Evolutionary conservation across 2,113 vertebrate genomes (phyloP), one percentile per base, ranked within the genome.

Genomic region (Hiodon tergisus): DNA sequence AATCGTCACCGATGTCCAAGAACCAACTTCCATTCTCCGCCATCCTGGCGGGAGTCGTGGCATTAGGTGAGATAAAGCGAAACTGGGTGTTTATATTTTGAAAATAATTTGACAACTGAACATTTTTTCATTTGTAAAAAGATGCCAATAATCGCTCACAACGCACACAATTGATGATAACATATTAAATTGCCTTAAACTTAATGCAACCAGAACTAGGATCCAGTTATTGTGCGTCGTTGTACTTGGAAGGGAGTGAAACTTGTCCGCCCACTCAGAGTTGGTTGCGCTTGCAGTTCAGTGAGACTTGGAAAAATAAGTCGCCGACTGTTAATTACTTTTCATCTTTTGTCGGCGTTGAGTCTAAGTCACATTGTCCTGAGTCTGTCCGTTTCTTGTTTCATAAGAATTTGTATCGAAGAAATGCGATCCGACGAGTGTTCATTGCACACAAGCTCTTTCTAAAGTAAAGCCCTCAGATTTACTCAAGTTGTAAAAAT

Each of bases 21-120:
- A 85, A 78, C 0, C 75, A 76, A 65, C 47, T 86, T 16, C 70
- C 31, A 70, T 31, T 88, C 31, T 46, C 86, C 67, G 71, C 69
- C 54, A 81, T 88, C 85, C 87, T 89, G 81, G 78, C 31, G 67
- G 89, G 86, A 85, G 84, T 90, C n/a, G 85, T 81, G 82, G 86
- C 80, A 9, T 85, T 87, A 89, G 89, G 89, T 90, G 82, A 88
- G 87, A 78, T 3, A 47, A 53, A 58, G 53, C 6, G 67, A 16
- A 52, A 52, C 50, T 68, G 62, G 16, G 16, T 8, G 47, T 3
- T 8, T 63, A 8, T 63, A 8, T 46, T 8, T n/a, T 0, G 3
- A 65, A 17, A 2, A 52, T 51, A 10, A 13, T 51, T 5, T 2
- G n/a, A n/a, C 8, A 31, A 52, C 69, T 13, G n/a, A 63, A 63